Conservation (phyloP, 2,888 invertebrate species). For the Amorpha juglandis region DNA sequence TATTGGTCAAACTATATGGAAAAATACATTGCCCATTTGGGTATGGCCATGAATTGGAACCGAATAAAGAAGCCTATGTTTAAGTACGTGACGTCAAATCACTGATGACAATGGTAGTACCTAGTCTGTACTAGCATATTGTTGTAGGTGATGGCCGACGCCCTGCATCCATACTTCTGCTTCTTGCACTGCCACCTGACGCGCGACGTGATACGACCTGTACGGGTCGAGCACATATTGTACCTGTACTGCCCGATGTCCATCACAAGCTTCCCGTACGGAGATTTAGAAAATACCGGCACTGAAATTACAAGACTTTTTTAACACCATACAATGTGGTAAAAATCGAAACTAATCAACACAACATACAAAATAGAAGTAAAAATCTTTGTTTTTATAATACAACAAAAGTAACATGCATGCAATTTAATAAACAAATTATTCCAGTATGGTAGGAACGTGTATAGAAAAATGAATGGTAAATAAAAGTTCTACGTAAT, state of each 20-base stretch:
- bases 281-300: slow-evolving; percentile 1
- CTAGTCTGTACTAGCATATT: neutral
- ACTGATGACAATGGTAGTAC: neutral
- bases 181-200: slow-evolving; percentile 20
- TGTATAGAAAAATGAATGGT: too few relatives aligned
- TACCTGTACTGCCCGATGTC: slow-evolving; percentile 3
- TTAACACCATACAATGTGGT: neutral
- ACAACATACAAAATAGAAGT: too few relatives aligned
- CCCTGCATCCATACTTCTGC: slow-evolving; percentile 10
- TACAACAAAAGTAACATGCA: too few relatives aligned
- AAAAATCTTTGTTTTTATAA: too few relatives aligned
- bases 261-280: slow-evolving; percentile 15
- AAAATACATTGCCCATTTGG: too few relatives aligned
- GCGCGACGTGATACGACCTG: neutral
- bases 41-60: too few relatives aligned
- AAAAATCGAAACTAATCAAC: neutral
- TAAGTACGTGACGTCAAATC: too few relatives aligned
- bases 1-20: too few relatives aligned
- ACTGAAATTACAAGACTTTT: slow-evolving; percentile 5
- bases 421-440: too few relatives aligned
- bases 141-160: neutral
- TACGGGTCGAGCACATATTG: slow-evolving; percentile 6
- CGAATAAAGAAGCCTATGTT: neutral
- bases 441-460: too few relatives aligned
- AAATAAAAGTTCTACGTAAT: too few relatives aligned